A percentile compares a stretch with the other conserved stretches of the same genome.
Evolutionary conservation across 2,797 vertebrate species (phyloP).

Genomic region (Enteromius mattozi): DNA sequence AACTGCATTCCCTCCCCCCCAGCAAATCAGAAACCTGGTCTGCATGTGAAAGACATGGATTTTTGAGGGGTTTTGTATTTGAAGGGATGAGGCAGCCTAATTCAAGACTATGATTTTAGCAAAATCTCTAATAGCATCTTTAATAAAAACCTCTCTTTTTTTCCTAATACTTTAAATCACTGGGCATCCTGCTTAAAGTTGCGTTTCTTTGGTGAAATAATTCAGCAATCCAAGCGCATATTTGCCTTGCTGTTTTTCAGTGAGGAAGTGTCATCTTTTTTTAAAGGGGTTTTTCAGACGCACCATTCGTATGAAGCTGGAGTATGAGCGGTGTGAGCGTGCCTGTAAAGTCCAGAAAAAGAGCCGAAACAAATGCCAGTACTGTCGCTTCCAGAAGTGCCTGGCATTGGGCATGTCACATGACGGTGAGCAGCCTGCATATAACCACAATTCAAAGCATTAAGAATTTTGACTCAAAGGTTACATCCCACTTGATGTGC

Average conservation of each 20-base stretch:
- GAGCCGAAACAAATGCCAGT: constrained; percentile 99
- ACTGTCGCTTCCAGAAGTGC: constrained; percentile 99
- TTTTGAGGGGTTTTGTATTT: neutral
- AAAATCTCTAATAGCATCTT: neutral
- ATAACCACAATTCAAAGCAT: constrained; percentile 1
- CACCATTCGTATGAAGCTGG: constrained; percentile 97
- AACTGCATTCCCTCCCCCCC: neutral
- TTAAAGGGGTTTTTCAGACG: constrained; percentile 96
- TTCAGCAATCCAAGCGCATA: neutral
- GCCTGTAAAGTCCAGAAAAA: constrained; percentile 98
- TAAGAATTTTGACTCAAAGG: neutral
- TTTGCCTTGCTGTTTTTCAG: neutral
- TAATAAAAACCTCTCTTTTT: neutral
- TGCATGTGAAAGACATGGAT: neutral
- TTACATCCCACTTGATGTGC: neutral
- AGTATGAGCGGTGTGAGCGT: constrained; percentile 93
- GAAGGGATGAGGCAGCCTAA: neutral
- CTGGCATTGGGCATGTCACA: constrained; percentile 98
- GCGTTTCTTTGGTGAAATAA: neutral
- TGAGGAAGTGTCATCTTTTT: constrained; percentile 21
- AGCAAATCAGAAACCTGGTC: neutral
- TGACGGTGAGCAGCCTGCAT: constrained; percentile 81
- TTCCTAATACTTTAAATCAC: neutral
- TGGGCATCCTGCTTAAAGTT: neutral
- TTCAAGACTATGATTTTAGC: neutral